These are phyloP conservation scores for Promerops cafer DNA, from an alignment of 2,113 vertebrate genomes.

Conservation along the genomic window DNA sequence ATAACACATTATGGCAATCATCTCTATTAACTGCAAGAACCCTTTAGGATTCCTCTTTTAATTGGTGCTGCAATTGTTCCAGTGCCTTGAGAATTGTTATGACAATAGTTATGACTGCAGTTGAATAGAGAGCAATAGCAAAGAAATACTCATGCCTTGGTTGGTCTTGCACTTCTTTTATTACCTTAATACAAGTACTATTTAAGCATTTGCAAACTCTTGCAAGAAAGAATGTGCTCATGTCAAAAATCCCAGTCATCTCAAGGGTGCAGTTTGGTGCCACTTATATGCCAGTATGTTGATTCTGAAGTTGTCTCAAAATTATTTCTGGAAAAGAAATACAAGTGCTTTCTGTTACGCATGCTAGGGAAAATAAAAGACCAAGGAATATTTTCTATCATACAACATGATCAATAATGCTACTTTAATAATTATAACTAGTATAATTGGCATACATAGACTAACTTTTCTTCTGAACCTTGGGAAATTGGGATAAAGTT, in stretches of 20 bases:
- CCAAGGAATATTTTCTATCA: accelerated
- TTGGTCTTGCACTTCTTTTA: neutral
- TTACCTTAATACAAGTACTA: neutral
- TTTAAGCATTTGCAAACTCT: neutral
- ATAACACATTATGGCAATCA: neutral
- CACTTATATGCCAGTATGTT: neutral
- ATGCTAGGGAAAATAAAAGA: accelerated
- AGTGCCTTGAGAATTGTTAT: neutral
- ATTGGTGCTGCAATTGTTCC: neutral
- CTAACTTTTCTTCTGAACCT: neutral
- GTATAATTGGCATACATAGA: neutral
- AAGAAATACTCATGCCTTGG: neutral
- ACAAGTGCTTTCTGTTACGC: neutral
- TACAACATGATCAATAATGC: accelerated
- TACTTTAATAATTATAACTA: neutral
- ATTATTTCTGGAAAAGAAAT: neutral
- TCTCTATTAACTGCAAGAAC: neutral
- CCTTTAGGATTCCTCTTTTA: neutral
- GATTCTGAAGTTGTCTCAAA: neutral
- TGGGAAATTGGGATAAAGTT: neutral
- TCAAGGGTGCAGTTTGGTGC: neutral
- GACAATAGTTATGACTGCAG: neutral
- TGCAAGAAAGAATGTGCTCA: neutral
- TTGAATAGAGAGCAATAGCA: neutral
- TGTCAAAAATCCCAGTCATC: neutral